These are phyloP conservation scores for Orchestia grillus DNA, from an alignment of 1,140 invertebrate genomes.

Conservation along the genomic window DNA sequence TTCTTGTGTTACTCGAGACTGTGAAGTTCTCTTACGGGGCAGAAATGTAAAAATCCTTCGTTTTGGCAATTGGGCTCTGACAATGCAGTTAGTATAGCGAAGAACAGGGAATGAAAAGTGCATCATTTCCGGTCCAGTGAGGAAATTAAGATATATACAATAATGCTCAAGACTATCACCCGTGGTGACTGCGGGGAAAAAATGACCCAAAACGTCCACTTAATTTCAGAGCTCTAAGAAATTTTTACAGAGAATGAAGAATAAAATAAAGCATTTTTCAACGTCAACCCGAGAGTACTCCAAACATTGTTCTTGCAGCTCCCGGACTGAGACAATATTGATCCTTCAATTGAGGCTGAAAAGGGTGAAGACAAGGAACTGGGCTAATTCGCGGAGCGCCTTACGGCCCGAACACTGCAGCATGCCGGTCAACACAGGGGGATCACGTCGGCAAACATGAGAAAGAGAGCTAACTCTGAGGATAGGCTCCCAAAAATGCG, in stretches of 20 bases:
- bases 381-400: neutral
- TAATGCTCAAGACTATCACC: neutral
- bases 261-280: neutral
- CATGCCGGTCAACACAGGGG: neutral
- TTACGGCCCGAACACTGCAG: neutral
- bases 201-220: neutral
- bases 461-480: neutral
- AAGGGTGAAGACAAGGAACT: neutral
- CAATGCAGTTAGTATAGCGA: neutral
- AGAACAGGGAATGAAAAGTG: neutral
- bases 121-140: neutral
- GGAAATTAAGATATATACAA: neutral
- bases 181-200: neutral
- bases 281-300: neutral
- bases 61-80: neutral
- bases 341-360: constrained; percentile 17
- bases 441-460: constrained; percentile 13
- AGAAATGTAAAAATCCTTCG: neutral
- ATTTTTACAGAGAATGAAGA: neutral
- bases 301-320: neutral
- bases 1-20: neutral
- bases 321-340: constrained; percentile 29
- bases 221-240: neutral
- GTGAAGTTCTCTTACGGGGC: neutral
- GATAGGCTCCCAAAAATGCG: neutral